A percentile compares a stretch with the other conserved stretches of the same genome.
Conservation (phyloP, 2,797 vertebrate genomes). For the Amphiprion clarkii region DNA sequence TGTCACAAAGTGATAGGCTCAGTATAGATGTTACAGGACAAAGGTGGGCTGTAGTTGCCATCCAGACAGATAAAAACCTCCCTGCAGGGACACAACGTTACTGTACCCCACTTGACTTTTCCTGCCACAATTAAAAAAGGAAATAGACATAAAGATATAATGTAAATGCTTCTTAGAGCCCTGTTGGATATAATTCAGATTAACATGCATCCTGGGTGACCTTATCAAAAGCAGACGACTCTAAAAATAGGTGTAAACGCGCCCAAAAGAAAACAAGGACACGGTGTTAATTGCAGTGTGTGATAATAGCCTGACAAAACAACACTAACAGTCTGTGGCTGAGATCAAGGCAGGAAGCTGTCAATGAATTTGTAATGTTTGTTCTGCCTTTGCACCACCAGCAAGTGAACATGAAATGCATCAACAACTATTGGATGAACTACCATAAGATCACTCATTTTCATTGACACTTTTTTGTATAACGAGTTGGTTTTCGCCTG, state of each 20-base stretch:
- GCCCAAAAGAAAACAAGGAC: slow-evolving; percentile 49
- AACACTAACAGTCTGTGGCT: background rate
- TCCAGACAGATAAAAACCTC: slow-evolving; percentile 33
- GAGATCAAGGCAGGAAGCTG: background rate
- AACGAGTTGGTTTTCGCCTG: background rate
- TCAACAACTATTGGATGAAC: background rate
- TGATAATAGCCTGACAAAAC: slow-evolving; percentile 10
- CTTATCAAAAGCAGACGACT: slow-evolving; percentile 52
- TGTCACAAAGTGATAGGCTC: slow-evolving; percentile 47
- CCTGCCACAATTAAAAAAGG: slow-evolving; percentile 18
- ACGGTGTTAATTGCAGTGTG: slow-evolving; percentile 14
- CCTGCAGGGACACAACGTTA: slow-evolving; percentile 7
- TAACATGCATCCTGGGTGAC: slow-evolving; percentile 58
- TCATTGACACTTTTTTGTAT: background rate
- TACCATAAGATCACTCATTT: background rate
- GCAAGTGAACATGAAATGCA: background rate
- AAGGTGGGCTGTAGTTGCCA: slow-evolving; percentile 45
- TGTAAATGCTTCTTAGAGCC: slow-evolving; percentile 9
- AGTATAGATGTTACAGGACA: slow-evolving; percentile 62
- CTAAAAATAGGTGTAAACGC: slow-evolving; percentile 54
- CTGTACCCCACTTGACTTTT: slow-evolving; percentile 20
- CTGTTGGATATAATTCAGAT: slow-evolving; percentile 43
- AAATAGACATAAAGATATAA: slow-evolving; percentile 6
- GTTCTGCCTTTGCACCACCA: background rate
- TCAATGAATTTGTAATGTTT: too few species aligned